A percentile compares a stretch with the other conserved stretches of the same genome.
Conservation (phyloP, 2,113 vertebrate species). For the Puntigrus tetrazona region DNA sequence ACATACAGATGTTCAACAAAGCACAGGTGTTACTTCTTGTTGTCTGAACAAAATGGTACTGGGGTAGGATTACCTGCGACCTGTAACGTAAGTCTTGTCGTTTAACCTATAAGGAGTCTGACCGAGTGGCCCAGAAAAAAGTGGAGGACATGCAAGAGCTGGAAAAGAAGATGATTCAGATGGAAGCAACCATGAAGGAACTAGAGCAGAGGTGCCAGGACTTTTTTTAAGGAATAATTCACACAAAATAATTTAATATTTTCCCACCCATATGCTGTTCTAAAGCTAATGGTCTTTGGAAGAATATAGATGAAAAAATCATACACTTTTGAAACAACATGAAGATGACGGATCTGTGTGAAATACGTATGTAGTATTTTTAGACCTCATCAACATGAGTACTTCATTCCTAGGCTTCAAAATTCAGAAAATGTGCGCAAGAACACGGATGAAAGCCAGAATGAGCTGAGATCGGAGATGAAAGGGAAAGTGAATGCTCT, state of each 20-base stretch:
- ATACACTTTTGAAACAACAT: not conserved
- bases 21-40: constrained; percentile 80
- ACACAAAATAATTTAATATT: not conserved
- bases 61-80: not conserved
- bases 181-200: constrained; percentile 82
- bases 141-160: constrained; percentile 80
- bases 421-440: constrained; percentile 78
- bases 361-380: not conserved
- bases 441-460: constrained; percentile 80
- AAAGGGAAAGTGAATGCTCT: constrained; percentile 75
- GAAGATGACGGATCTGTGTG: not conserved
- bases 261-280: not conserved
- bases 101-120: constrained; percentile 74
- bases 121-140: constrained; percentile 84
- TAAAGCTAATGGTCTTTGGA: not conserved
- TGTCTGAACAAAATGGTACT: not conserved
- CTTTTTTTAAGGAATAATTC: not conserved
- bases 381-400: not conserved
- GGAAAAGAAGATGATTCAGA: constrained; percentile 85
- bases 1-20: constrained; percentile 96
- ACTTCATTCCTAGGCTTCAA: constrained; percentile 76
- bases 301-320: not conserved
- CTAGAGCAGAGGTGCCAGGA: constrained; percentile 85
- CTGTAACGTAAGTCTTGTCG: not conserved
- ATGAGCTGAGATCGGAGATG: constrained; percentile 81